A percentile compares a stretch with the other conserved stretches of the same genome.
Conservation (phyloP, 2,888 invertebrate species). For the Nebria salina region DNA sequence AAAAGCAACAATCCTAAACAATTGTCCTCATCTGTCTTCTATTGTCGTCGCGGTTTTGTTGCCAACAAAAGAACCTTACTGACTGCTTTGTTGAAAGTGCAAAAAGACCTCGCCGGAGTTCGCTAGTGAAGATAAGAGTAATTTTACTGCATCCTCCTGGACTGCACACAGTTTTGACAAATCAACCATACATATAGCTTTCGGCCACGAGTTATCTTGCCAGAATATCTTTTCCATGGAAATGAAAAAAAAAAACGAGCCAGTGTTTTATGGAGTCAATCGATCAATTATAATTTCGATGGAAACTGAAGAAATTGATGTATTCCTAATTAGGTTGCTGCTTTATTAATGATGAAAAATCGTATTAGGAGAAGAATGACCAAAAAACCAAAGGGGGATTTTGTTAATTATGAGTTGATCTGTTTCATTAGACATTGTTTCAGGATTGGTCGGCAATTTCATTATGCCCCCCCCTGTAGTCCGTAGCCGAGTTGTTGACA, state of each 20-base stretch:
- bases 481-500: neutral
- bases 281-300: neutral
- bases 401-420: conserved; percentile 33
- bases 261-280: neutral
- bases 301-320: too few relatives aligned
- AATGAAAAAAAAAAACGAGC: neutral
- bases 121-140: neutral
- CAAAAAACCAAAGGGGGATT: neutral
- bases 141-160: neutral
- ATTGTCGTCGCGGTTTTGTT: conserved; percentile 40
- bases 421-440: conserved; percentile 27
- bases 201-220: neutral
- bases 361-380: neutral
- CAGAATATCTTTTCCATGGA: neutral
- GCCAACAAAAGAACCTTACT: conserved; percentile 31
- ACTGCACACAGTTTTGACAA: neutral
- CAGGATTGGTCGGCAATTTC: conserved; percentile 9
- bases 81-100: neutral
- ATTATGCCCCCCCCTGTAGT: conserved; percentile 2
- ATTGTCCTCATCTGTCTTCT: conserved; percentile 45
- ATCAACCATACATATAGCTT: neutral
- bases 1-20: conserved; percentile 42
- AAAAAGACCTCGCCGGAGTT: neutral
- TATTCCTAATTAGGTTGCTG: too few relatives aligned
- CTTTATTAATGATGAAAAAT: neutral